Base-by-base conservation (phyloP, 1,140 invertebrate species). In the Drosophila bocqueti region DNA sequence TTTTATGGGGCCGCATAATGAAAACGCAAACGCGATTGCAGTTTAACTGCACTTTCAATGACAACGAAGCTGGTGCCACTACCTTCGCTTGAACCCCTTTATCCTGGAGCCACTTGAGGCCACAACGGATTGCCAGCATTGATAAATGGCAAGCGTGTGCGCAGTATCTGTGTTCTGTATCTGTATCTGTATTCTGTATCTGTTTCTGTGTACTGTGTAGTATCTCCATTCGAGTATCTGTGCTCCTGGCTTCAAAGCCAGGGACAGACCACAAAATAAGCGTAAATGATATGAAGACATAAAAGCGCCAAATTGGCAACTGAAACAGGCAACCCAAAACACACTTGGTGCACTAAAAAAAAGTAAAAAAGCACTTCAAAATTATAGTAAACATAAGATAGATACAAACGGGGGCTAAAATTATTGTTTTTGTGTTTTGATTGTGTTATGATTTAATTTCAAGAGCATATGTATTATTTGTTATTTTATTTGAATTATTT, bases 31-130 rank as follows among this genome's bases (percentile, higher is more conserved):
- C 84, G 76, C 63, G 52, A 84, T 89, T 90, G 81, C 77, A 89
- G 85, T 90, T 89, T 71, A 90, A 84, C 81, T 90, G 84, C 85
- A 90, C 81, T 89, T 87, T 78, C 77, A 81, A 89, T 83, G 67
- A 78, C 75, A 73, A 50, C 47, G 18, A 54, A 47, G 31, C 55
- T 60, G 47, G 42, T 69, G 61, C 59, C 29, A 13, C 31, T 3
- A 15, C 31, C 43, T 18, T 15, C 31, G n/a, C 16, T 7, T 45
- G 10, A n/a, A 42, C 6, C 31, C 24, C 60, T 64, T 63, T 31
- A 24, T 71, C 3, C 34, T 3, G 60, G 26, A 43, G 76, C n/a
- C 79, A 79, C 79, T 86, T 80, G 80, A 76, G 69, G 63, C 79
- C 40, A 68, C 62, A 68, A 79, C 71, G 77, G 83, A 87, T 80